Base-by-base conservation (phyloP, 2,797 vertebrate species). In the Phataginus tricuspis region DNA sequence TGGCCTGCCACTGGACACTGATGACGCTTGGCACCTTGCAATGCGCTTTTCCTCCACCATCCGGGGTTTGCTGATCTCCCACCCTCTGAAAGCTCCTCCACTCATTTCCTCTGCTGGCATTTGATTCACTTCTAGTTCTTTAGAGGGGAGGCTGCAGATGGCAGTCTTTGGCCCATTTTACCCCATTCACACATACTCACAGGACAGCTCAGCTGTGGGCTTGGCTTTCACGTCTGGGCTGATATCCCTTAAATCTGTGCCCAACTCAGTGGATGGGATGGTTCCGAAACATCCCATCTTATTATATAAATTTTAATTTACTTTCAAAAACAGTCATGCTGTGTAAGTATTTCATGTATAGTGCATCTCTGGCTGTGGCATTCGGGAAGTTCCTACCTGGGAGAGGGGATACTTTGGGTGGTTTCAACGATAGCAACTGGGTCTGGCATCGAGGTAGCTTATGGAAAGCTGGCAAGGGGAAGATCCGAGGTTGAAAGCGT, bases 91-190 rank as follows among this genome's bases (percentile, higher is more conserved):
- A 23, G 9, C n/a, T 64, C 14, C 25, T 49, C 25, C 31, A 57
- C 49, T 57, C 23, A 5, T 19, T 27, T 45, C 45, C 6, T 42
- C 18, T 69, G 16, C 7, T 39, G 12, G n/a, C 31, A 4, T 77
- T 53, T 66, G 27, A 82, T 51, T 39, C 59, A 53, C 61, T 2
- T 1, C 10, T 63, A 1, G 0, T 75, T 57, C 4, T 45, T 51
- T 72, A 14, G 5, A 13, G 1, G 2, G 0, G 1, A 19, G 23
- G 1, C 12, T n/a, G 31, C 19, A 7, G 42, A 8, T 27, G 7
- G 57, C 25, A 14, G 13, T 42, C 18, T 37, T 72, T 21, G 11
- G 34, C 7, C 59, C 8, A 4, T 7, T 4, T 45, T 19, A 21
- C 23, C 4, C 29, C 13, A 12, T 27, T 37, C 51, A 5, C 7